Evolutionary conservation across 2,113 vertebrate genomes (phyloP).

Genomic region (Phylloscopus trochilus): DNA sequence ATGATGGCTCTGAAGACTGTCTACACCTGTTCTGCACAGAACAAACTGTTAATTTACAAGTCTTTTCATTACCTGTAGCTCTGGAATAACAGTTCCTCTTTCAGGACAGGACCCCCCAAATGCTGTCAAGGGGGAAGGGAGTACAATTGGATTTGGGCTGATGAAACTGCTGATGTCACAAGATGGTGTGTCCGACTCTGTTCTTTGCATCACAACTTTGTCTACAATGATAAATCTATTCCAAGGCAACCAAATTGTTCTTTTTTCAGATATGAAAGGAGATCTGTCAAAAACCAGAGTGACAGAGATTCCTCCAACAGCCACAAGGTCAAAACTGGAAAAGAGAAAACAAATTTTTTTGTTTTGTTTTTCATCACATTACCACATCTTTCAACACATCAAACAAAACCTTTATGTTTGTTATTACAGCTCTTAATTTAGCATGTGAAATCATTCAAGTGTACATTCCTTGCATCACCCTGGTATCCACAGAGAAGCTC

Average conservation of each 20-base stretch:
- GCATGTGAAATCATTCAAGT: neutral
- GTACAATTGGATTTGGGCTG: constrained; percentile 91
- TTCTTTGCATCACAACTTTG: constrained; percentile 90
- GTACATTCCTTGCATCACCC: neutral
- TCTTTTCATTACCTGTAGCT: constrained; percentile 83
- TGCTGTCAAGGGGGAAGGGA: constrained; percentile 90
- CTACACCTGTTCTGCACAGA: neutral
- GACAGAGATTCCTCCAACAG: constrained; percentile 89
- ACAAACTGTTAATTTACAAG: neutral
- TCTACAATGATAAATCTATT: constrained; percentile 94
- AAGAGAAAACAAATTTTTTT: constrained; percentile 33
- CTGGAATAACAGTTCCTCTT: constrained; percentile 89
- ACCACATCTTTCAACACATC: neutral
- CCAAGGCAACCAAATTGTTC: constrained; percentile 94
- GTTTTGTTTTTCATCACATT: neutral
- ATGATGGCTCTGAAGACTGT: neutral
- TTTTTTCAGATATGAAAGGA: constrained; percentile 90
- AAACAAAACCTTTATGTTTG: neutral
- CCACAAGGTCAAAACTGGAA: constrained; percentile 93
- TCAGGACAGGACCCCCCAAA: constrained; percentile 91
- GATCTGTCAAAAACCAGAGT: constrained; percentile 93
- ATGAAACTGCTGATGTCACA: constrained; percentile 88
- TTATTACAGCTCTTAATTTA: neutral
- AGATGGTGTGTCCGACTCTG: constrained; percentile 68
- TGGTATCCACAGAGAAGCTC: neutral